Base-by-base conservation (phyloP, 2,888 invertebrate genomes). In the Syrphus vitripennis region DNA sequence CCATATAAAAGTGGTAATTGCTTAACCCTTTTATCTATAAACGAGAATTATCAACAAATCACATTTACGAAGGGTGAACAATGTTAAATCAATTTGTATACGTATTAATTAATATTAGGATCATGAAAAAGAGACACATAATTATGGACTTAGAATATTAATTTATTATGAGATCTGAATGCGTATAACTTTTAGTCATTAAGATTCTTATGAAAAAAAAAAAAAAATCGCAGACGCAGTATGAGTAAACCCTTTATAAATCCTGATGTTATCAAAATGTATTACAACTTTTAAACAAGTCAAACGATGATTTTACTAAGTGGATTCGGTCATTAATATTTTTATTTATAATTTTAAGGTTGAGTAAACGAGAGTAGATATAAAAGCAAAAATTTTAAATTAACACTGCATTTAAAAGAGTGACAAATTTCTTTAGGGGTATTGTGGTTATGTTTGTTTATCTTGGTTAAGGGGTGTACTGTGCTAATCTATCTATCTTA, bases 41-140 rank as follows among this genome's bases (percentile, higher is more conserved):
- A 40, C 12, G 24, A 40, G 12, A 29, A 61, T 61, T 40, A 61
- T 42, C 29, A 45, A 19, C 37, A 61, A 63, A 40, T n/a, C 14
- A 55, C 29, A 55, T 19, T 14, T 12, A 24, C 42, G 6, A 42
- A 42, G 29, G 63, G 63, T 63, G 63, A 63, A 63, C 42, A 45
- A 45, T 31, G 45, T 65, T 45, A 65, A 65, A 65, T 65, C 29
- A 9, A 63, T 63, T 63, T 42, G 2, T 24, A 40, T 24, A n/a
- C n/a, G n/a, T n/a, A 29, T n/a, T 65, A 65, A 65, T 65, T 65
- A 45, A 65, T 65, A 65, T 65, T 45, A 14, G 45, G 65, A 65
- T 65, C 65, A 65, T 40, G 61, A 40, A 61, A 61, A 40, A 42
- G 16, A 61, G 40, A 26, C 61, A 40, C 9, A 16, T 40, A 40